Percentiles rank a stretch among this genome's conserved stretches.
These are phyloP conservation scores for Ips nitidus DNA, from an alignment of 1,140 invertebrate genomes.

Conservation along the genomic window DNA sequence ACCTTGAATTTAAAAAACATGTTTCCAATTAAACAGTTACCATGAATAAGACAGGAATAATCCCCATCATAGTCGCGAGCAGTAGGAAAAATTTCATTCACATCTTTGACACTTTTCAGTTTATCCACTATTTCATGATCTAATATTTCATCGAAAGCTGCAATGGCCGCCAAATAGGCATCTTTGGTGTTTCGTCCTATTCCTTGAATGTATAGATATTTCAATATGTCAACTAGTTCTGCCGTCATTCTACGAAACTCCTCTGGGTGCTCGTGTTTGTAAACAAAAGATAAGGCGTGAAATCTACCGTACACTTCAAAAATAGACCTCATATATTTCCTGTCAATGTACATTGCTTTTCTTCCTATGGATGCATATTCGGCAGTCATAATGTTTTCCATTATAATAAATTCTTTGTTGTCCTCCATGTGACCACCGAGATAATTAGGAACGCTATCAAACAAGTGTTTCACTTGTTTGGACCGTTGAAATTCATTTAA, in stretches of 20 bases:
- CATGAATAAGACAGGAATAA: slow-evolving; percentile 32
- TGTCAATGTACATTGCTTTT: background rate
- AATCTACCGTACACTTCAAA: slow-evolving; percentile 34
- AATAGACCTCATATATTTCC: slow-evolving; percentile 22
- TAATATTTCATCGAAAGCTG: slow-evolving; percentile 8
- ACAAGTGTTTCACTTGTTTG: slow-evolving; percentile 14
- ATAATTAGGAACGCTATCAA: slow-evolving; percentile 38
- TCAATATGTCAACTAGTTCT: slow-evolving; percentile 2
- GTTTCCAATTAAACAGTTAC: slow-evolving; percentile 36
- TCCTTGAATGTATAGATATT: slow-evolving; percentile 1
- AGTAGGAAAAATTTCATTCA: slow-evolving; percentile 9
- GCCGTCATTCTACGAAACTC: slow-evolving; percentile 15
- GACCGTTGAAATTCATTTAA: slow-evolving; percentile 21
- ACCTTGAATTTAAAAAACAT: slow-evolving; percentile 37
- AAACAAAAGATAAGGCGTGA: slow-evolving; percentile 50
- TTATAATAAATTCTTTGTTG: slow-evolving; percentile 15
- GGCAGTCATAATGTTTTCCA: slow-evolving; percentile 23
- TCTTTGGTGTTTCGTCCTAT: background rate
- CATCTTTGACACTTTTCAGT: slow-evolving; percentile 8
- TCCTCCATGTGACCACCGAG: background rate
- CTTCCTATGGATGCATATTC: slow-evolving; percentile 42
- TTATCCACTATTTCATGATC: slow-evolving; percentile 30
- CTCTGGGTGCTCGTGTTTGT: slow-evolving; percentile 50
- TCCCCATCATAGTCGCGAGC: slow-evolving; percentile 35
- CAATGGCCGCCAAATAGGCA: slow-evolving; percentile 10